Percentiles rank a stretch among this genome's conserved stretches.
Evolutionary conservation across 2,797 vertebrate species (phyloP).

Genomic region (Pangasius djambal): DNA sequence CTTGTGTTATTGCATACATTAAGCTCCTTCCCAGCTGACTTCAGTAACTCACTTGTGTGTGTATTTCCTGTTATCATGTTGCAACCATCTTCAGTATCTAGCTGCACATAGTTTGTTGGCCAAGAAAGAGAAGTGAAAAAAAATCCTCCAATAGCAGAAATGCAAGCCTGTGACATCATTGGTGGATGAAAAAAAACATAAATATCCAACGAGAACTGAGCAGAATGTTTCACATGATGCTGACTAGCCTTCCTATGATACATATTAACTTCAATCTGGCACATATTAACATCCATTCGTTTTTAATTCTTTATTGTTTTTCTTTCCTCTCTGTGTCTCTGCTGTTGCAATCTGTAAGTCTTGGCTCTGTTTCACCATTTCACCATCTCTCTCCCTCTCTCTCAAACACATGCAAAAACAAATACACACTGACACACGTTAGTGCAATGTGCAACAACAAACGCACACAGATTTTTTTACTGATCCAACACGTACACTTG

Average conservation of each 20-base stretch:
- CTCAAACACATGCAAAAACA: not conserved
- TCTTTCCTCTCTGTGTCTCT: not conserved
- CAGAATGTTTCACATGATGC: conserved; percentile 28
- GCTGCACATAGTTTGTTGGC: not conserved
- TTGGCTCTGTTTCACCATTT: conserved; percentile 9
- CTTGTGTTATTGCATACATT: conserved; percentile 7
- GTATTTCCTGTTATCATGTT: not conserved
- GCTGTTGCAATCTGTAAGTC: not conserved
- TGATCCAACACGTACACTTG: not conserved
- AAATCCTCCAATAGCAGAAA: conserved; percentile 1
- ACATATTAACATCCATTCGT: conserved; percentile 9
- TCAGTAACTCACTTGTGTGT: conserved; percentile 16
- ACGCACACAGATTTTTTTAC: not conserved
- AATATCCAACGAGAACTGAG: conserved; percentile 7
- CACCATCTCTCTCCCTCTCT: not conserved
- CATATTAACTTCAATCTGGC: conserved; percentile 22
- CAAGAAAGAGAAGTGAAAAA: conserved; percentile 34
- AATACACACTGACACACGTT: not conserved
- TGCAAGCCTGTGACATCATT: conserved; percentile 24
- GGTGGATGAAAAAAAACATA: not conserved
- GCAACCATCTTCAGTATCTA: not conserved
- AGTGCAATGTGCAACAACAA: not conserved
- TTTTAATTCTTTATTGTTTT: conserved; percentile 19
- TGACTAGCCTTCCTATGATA: conserved; percentile 25
- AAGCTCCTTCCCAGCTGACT: not conserved